phyloP scores from a whole-genome alignment of 2,113 vertebrate genomes.

The Thymallus thymallus region DNA sequence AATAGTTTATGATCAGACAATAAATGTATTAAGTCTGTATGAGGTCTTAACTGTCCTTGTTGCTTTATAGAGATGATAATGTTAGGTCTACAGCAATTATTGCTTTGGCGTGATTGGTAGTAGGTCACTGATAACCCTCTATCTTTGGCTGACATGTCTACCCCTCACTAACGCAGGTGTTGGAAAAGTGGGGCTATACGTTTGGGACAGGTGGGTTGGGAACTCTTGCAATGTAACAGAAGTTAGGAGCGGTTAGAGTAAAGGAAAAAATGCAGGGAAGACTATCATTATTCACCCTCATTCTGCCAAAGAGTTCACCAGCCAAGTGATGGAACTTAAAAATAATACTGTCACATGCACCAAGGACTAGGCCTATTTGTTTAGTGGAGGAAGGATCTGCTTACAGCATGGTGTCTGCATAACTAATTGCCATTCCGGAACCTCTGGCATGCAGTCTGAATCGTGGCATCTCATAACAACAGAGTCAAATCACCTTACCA shows the following conservation, averaged over 20 bases:
- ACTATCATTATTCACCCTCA: conserved; percentile 40
- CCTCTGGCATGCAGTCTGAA: background rate
- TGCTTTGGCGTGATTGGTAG: no score
- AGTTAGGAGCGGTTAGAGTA: background rate
- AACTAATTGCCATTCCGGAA: conserved; percentile 19
- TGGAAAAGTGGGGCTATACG: background rate
- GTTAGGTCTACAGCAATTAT: no score
- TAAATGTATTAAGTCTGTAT: background rate
- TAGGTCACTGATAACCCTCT: no score
- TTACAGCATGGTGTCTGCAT: conserved; percentile 30
- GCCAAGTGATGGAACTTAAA: conserved; percentile 46
- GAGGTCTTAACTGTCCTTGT: no score
- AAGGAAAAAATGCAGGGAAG: conserved; percentile 26
- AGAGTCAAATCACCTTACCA: background rate
- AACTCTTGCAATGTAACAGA: background rate
- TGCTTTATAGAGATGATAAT: no score
- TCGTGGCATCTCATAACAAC: background rate
- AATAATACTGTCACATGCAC: conserved; percentile 53
- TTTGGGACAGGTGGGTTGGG: background rate
- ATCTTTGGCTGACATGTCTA: no score
- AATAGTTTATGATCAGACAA: background rate
- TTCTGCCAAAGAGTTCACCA: conserved; percentile 46
- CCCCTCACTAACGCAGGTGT: no score
- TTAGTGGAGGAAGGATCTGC: conserved; percentile 25
- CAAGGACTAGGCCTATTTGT: conserved; percentile 26